These are phyloP conservation scores for Nicator chloris DNA, from an alignment of 2,113 vertebrate species.

Conservation along the genomic window DNA sequence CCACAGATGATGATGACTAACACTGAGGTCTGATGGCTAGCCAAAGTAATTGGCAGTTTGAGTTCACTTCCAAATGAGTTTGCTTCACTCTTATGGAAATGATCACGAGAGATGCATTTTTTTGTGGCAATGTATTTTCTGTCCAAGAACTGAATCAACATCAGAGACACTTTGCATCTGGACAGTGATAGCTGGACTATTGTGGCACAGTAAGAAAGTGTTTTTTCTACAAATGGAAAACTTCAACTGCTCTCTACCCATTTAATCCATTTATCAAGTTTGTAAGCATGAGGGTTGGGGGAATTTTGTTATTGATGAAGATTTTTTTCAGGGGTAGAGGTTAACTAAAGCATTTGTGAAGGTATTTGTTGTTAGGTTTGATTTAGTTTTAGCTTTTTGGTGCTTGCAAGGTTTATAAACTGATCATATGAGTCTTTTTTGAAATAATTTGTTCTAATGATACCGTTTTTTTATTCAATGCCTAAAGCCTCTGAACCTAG, in stretches of 20 bases:
- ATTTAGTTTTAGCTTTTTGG: not conserved
- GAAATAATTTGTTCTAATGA: not conserved
- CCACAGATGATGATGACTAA: conserved; percentile 22
- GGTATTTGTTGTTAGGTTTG: not conserved
- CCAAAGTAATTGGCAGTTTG: not conserved
- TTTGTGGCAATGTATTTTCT: not conserved
- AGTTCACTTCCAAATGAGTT: not conserved
- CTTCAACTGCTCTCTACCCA: not conserved
- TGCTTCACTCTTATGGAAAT: not conserved
- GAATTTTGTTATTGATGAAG: not conserved
- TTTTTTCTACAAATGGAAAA: not conserved
- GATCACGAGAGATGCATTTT: not conserved
- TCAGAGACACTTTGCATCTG: conserved; percentile 24
- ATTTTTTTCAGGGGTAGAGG: not conserved
- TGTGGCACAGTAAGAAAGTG: not conserved
- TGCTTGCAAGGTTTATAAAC: not conserved
- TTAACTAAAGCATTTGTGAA: not conserved
- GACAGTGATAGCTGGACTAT: not conserved
- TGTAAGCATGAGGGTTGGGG: accelerated
- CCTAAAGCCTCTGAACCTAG: not conserved
- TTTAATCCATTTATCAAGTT: not conserved
- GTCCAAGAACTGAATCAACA: conserved; percentile 5
- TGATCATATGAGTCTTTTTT: not conserved
- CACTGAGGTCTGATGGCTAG: not conserved
- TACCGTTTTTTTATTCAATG: not conserved